Base-by-base conservation (phyloP, 92 coral and sea anemone species). In the Desmophyllum pertusum region DNA sequence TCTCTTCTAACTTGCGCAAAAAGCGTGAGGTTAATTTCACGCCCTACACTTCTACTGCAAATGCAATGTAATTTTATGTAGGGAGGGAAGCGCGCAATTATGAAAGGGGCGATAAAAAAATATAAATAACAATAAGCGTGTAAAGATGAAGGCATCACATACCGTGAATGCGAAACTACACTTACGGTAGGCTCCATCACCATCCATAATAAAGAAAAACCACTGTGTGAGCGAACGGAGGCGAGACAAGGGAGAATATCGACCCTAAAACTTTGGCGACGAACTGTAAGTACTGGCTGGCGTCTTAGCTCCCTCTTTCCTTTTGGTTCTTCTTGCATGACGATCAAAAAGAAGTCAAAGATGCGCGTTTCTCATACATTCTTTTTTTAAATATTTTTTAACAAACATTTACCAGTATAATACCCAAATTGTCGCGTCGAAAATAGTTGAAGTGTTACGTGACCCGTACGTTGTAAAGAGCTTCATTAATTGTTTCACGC, bases 371-470 rank as follows among this genome's bases (percentile, higher is more conserved):
- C 25, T 8, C 65, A 25, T 3, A 59, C 11, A 29, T 59, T 25
- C 15, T 59, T 59, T 59, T 30, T 59, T 25, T 8, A 27, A 25
- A 23, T 21, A 25, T 18, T 25, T 55, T 55, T 55, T 4, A 23
- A 55, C 53, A 14, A 48, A 10, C 4, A 48, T 48, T 55, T 21
- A 55, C 21, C 25, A 59, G 3, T 27, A 59, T 33, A 59, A 33
- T 59, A 27, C 65, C 33, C 65, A 59, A 59, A 8, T 59, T 27
- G 8, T 4, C 10, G 30, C 6, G 65, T 59, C 65, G 19, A 30
- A 43, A 79, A 64, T 79, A 41, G 45, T 65, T 64, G 17, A 36
- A 36, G 33, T 4, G 83, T 33, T 43, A 79, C 74, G 73, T 79
- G 83, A 79, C 48, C 31, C 59, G 11, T n/a, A n/a, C n/a, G n/a